Percentiles rank a stretch among this genome's conserved stretches.
These are phyloP conservation scores for Hypomecis punctinalis DNA, from an alignment of 2,888 invertebrate genomes.

Conservation along the genomic window DNA sequence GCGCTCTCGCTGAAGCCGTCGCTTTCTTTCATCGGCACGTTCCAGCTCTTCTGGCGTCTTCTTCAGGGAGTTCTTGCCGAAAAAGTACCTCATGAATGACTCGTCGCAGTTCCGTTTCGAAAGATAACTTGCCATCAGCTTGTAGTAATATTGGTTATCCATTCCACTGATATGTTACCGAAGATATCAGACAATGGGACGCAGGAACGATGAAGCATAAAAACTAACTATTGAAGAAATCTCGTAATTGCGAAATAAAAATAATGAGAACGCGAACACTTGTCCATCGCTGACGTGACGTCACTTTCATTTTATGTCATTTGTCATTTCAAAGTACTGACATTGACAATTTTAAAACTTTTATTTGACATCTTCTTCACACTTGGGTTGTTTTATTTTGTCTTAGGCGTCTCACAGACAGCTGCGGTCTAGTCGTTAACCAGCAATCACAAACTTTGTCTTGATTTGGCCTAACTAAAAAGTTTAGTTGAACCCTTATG, in stretches of 20 bases:
- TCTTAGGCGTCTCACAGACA: too few species aligned
- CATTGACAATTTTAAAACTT: too few species aligned
- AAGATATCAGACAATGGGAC: constrained; percentile 6
- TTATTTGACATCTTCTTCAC: too few species aligned
- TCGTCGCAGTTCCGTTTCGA: constrained; percentile 82
- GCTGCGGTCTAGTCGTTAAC: too few species aligned
- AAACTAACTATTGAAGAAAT: constrained; percentile 48
- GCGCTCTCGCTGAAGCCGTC: constrained; percentile 74
- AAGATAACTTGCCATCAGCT: constrained; percentile 79
- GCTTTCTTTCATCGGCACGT: constrained; percentile 77
- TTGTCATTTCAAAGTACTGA: constrained; percentile 36
- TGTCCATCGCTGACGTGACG: constrained; percentile 65
- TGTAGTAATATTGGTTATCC: constrained; percentile 82
- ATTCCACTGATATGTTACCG: constrained; percentile 49
- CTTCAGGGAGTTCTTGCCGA: constrained; percentile 76
- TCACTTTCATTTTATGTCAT: constrained; percentile 50
- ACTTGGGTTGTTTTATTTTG: too few species aligned
- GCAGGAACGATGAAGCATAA: constrained; percentile 42
- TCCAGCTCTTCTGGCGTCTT: constrained; percentile 79
- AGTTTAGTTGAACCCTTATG: too few species aligned
- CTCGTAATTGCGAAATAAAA: constrained; percentile 79
- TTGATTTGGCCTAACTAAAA: too few species aligned
- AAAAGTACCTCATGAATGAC: constrained; percentile 81
- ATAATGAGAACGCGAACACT: constrained; percentile 72
- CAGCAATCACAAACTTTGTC: too few species aligned